Conservation (phyloP, 2,113 vertebrate species). For the Lophochroa leadbeateri region DNA sequence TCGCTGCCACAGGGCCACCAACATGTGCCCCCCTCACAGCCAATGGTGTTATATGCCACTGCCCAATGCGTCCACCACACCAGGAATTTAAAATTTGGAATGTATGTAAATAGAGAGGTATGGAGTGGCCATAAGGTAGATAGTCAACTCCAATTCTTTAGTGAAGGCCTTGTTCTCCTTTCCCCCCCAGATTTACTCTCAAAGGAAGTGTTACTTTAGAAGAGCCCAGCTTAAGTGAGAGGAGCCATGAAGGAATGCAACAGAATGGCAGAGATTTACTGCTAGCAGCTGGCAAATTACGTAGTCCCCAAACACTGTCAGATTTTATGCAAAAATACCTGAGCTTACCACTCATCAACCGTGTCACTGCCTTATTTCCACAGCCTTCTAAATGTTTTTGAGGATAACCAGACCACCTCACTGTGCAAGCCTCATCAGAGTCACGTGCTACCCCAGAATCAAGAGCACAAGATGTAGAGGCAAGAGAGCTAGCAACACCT, state of each 20-base stretch:
- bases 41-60: accelerated
- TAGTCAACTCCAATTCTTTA: neutral
- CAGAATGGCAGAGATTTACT: conserved; percentile 2
- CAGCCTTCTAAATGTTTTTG: neutral
- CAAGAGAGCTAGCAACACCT: neutral
- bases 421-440: neutral
- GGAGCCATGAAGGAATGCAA: neutral
- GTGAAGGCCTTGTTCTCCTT: neutral
- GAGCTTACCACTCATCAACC: neutral
- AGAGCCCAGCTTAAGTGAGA: neutral
- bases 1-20: neutral
- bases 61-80: neutral
- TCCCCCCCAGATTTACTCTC: neutral
- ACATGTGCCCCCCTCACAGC: neutral
- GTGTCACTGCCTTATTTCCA: neutral
- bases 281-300: conserved; percentile 3
- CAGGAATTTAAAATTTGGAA: neutral
- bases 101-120: neutral
- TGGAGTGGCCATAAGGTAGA: neutral
- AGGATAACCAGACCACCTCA: neutral
- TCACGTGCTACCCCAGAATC: neutral
- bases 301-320: neutral
- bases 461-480: neutral
- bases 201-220: neutral
- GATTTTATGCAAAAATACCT: neutral